Conservation (phyloP, 2,113 vertebrate genomes). For the Carassius carassius region DNA sequence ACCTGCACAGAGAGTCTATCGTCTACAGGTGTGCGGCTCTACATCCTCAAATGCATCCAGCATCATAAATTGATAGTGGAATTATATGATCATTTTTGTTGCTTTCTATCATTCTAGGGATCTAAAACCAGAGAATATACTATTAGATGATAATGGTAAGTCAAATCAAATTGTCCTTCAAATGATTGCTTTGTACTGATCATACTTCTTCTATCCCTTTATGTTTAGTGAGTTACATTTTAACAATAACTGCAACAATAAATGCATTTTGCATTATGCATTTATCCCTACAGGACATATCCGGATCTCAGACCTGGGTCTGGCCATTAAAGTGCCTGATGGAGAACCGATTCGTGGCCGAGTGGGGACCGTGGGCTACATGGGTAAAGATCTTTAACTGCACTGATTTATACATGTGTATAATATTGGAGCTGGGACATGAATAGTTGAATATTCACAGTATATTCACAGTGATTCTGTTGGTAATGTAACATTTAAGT, state of each 20-base stretch:
- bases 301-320: constrained; percentile 84
- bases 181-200: not conserved
- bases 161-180: not conserved
- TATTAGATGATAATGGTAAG: constrained; percentile 56
- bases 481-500: no score
- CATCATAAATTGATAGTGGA: not conserved
- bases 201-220: not conserved
- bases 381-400: constrained; percentile 74
- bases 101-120: constrained; percentile 39
- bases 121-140: constrained; percentile 57
- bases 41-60: not conserved
- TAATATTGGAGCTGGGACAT: no score
- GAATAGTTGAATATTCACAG: no score
- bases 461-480: no score
- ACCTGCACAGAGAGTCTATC: constrained; percentile 84
- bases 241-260: not conserved
- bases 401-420: not conserved
- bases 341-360: constrained; percentile 83
- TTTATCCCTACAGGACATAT: constrained; percentile 77
- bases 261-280: not conserved
- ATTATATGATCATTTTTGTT: not conserved
- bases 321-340: constrained; percentile 85
- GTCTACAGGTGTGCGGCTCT: constrained; percentile 78
- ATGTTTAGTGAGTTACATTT: not conserved
- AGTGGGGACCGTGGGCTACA: constrained; percentile 87